phyloP scores from a whole-genome alignment of 2,888 invertebrate species.

The Therioaphis trifolii region DNA sequence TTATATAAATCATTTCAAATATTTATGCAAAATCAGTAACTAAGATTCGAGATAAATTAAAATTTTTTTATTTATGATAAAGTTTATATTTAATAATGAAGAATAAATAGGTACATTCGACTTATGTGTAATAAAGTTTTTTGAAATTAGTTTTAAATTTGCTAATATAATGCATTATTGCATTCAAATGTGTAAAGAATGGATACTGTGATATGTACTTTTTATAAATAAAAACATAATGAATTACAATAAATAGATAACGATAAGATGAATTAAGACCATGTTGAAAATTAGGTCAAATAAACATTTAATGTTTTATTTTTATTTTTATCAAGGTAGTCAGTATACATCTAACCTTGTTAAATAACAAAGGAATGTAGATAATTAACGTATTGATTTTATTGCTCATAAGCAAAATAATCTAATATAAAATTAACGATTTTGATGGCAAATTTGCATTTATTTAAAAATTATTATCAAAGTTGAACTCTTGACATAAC shows the following conservation, averaged over 20 bases:
- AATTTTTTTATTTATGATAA: too few relatives aligned
- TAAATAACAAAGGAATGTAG: background rate
- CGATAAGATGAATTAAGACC: background rate
- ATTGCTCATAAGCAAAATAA: background rate
- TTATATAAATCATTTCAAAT: too few relatives aligned
- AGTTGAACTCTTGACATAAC: background rate
- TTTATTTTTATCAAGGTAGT: slow-evolving; percentile 36
- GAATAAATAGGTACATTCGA: too few relatives aligned
- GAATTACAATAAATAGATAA: background rate
- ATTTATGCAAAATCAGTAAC: too few relatives aligned
- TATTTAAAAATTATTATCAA: background rate
- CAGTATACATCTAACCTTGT: slow-evolving; percentile 2
- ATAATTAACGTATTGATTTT: background rate
- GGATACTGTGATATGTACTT: too few relatives aligned
- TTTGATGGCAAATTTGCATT: background rate
- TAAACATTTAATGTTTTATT: slow-evolving; percentile 7
- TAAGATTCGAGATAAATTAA: too few relatives aligned
- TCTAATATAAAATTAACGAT: background rate
- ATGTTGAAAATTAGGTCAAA: slow-evolving; percentile 27
- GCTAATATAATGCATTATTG: too few relatives aligned
- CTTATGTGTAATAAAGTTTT: too few relatives aligned
- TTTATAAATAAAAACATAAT: too few relatives aligned
- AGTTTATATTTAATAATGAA: too few relatives aligned
- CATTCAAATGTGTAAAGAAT: too few relatives aligned
- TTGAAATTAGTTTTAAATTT: too few relatives aligned